Evolutionary conservation across 2,797 vertebrate species (phyloP), one percentile per base, ranked within the genome.

Genomic region (Xenentodon cancila): DNA sequence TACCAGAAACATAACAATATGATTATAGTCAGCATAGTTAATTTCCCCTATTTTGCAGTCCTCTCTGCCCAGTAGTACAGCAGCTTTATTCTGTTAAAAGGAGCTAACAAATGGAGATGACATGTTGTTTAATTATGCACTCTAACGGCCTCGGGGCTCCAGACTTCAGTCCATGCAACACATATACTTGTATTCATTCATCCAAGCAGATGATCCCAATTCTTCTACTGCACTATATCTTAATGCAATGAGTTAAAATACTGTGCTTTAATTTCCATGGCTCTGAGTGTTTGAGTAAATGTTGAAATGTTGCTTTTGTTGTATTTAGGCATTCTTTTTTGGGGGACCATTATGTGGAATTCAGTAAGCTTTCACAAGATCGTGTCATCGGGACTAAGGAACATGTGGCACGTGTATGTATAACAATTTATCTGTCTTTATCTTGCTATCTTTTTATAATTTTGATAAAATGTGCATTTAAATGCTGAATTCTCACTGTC

Each of bases 291-390:
- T 65, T 13, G 22, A 74, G 61, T 47, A 47, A 57, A 59, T 56
- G n/a, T 68, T 56, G 13, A 50, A 63, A 56, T 65, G 0, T 54
- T 69, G 34, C 40, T 65, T 20, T 61, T 7, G 9, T 81, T 88
- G 0, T 85, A 73, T 75, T 2, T 82, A 99, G 97, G 88, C 97
- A 99, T 94, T 99, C 97, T 48, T 99, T 99, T 88, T 91, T 95
- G 49, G 97, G 98, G 65, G 97, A 99, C 89, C 97, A 99, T 83
- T 99, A 99, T 32, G 97, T 99, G 81, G 98, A 99, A 87, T 99
- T 99, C 92, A 99, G 98, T 91, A 99, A 99, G 88, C 96, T 97
- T 45, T 99, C 97, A 71, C 98, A 99, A 85, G 98, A 99, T 78
- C 94, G 96, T 40, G 97, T 99, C 85, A 99, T 99, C 67, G 98